Evolutionary conservation across 2,888 invertebrate species (phyloP), one percentile per base, ranked within the genome.

Genomic region (Rhagophthalmus giganteus): DNA sequence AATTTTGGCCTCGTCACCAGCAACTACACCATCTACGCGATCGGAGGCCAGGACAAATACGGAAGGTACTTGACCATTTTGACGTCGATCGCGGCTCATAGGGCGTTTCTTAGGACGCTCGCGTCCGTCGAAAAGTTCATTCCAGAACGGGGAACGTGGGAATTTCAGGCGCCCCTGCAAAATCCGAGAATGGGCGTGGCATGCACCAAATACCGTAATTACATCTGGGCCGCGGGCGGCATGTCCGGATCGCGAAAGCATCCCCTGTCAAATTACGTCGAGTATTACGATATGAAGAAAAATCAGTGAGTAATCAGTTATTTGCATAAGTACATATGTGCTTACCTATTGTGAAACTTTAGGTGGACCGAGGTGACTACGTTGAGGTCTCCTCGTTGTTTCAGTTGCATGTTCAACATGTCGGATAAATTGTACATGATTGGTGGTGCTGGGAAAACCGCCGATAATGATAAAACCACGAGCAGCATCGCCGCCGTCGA

Each of bases 151-250:
- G 78, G 81, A 1, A 70, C 73, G 0, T 86, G 86, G 86, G 74
- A 73, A 33, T 79, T 79, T 62, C 78, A 83, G 53, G 74, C 80
- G 1, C 72, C 84, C 0, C 79, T 87, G 80, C 69, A 74, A 13
- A 75, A 76, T 6, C 79, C 83, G 0, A 76, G 85, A 30, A 81
- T 83, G 76, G 85, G 85, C 1, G 76, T 81, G 20, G 84, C 83
- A 0, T 78, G 80, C 46, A 75, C 79, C 34, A 82, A 82, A 64
- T 83, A 81, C 69, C 76, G 81, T 15, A 81, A 83, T 60, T 79
- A 81, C 61, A 85, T 88, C 70, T 87, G 86, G 86, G 83, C 85
- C 32, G 86, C 84, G 7, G 87, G 88, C 27, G 88, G 88, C 26
- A 82, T 87, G 81, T 81, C 81, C 5, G 79, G 79, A 11, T 79